Evolutionary conservation across 2,113 vertebrate genomes (phyloP), one percentile per base, ranked within the genome.

Genomic region (Nothocercus nigrocapillus): DNA sequence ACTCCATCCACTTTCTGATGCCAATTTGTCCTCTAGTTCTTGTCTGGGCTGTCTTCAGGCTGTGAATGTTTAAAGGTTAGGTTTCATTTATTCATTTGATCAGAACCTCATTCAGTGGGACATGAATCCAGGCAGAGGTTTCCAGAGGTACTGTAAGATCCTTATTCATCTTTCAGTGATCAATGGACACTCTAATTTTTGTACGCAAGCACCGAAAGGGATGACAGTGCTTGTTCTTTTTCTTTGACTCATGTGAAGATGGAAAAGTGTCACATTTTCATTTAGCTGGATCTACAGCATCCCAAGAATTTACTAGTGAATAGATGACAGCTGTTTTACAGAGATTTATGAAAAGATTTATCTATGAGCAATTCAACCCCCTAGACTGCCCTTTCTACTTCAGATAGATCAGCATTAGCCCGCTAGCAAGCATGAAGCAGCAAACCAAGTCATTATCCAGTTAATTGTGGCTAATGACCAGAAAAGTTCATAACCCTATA

Each of bases 381-480:
- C 27, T 9, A 36, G 15, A 62, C 25, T 63, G 19, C 72, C 80
- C 12, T 7, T 68, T 90, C 64, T 81, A 42, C 84, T 83, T 70
- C 73, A 45, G 68, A 67, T 42, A 81, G 92, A 93, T 73, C 64
- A 11, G 40, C 0, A 1, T 86, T 83, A 77, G 22, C 30, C 30
- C 95, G 67, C 54, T 83, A 83, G 68, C 61, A 90, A 88, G 64
- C 42, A 72, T 44, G 59, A 68, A 92, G 6, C 19, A 90, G 61
- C 69, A 82, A 94, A 78, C 17, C 63, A 16, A 32, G 20, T 76
- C 84, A 56, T 76, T 79, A 56, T 32, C 18, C 25, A 36, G 42
- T 72, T 94, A 86, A 90, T 93, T 86, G 53, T 14, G 78, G 66
- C 69, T 94, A 86, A 87, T 89, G 81, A 61, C 53, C 66, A 72